Evolutionary conservation across 2,113 vertebrate species (phyloP), one percentile per base, ranked within the genome.

Genomic region (Scomber japonicus): DNA sequence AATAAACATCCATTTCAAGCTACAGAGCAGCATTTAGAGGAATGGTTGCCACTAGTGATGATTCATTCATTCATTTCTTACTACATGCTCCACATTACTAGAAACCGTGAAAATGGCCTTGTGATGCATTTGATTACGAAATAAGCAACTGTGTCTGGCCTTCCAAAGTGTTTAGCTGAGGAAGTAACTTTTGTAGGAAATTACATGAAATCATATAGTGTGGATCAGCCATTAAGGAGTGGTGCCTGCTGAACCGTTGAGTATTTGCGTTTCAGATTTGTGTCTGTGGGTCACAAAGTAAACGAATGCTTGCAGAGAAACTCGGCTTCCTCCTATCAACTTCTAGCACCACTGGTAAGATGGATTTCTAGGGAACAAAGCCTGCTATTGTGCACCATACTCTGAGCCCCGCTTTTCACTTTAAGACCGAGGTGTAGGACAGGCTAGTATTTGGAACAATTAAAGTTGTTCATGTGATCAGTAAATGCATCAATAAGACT

Each of bases 181-280:
- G 16, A 53, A 3, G 11, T 10, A 50, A 17, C 19, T 9, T 30
- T 61, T 55, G 14, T 31, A 51, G 10, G 30, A 46, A 66, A 21
- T 21, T 21, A 46, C 1, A 19, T 55, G 12, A 65, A 61, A 56
- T 44, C 16, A 11, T 75, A 4, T 21, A 55, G 14, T 49, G 17
- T 49, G 59, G 15, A 62, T 75, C n/a, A 62, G 11, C 60, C 40
- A 2, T 31, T 59, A 46, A 24, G 53, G 13, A 55, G 51, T 59
- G 56, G 71, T 19, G 35, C 16, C 53, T 44, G 6, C 56, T 31
- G 15, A 49, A 17, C 27, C 10, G 1, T 27, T 27, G 24, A 27
- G 24, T 27, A 27, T 27, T 27, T 77, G 15, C 44, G 4, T 71
- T 66, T 64, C 31, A 69, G 30, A 57, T 76, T 55, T 45, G 16